These are phyloP conservation scores for Podiceps cristatus DNA, from an alignment of 2,113 vertebrate species.

Conservation along the genomic window DNA sequence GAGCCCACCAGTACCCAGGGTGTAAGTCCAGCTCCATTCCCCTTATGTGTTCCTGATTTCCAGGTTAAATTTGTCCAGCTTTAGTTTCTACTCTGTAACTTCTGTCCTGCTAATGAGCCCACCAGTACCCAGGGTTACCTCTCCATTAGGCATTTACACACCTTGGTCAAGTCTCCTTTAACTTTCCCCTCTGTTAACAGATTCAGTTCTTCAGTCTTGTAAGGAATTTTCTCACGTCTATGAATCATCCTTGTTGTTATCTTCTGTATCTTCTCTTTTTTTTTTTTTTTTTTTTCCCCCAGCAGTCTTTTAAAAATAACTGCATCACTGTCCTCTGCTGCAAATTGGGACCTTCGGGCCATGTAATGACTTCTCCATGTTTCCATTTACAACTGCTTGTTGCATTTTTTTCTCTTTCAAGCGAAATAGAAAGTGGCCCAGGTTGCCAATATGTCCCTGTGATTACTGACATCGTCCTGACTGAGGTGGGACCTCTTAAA, in stretches of 20 bases:
- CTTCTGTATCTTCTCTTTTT: not conserved
- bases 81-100: not conserved
- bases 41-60: not conserved
- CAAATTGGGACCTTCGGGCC: not conserved
- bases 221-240: not conserved
- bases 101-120: not conserved
- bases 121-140: not conserved
- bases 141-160: not conserved
- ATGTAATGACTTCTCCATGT: not conserved
- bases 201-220: not conserved
- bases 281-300: no score
- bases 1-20: not conserved
- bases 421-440: not conserved
- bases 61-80: not conserved
- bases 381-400: not conserved
- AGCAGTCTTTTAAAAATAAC: not conserved
- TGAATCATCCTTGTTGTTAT: not conserved
- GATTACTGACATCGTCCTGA: no score
- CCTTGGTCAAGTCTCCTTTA: not conserved
- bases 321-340: not conserved
- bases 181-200: not conserved
- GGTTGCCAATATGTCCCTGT: not conserved
- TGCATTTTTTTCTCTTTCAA: not conserved
- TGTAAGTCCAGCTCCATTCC: not conserved
- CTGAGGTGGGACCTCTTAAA: not conserved